Percentiles rank a stretch among this genome's conserved stretches.
Conservation (phyloP, 2,888 invertebrate species). For the Lepas anatifera region DNA sequence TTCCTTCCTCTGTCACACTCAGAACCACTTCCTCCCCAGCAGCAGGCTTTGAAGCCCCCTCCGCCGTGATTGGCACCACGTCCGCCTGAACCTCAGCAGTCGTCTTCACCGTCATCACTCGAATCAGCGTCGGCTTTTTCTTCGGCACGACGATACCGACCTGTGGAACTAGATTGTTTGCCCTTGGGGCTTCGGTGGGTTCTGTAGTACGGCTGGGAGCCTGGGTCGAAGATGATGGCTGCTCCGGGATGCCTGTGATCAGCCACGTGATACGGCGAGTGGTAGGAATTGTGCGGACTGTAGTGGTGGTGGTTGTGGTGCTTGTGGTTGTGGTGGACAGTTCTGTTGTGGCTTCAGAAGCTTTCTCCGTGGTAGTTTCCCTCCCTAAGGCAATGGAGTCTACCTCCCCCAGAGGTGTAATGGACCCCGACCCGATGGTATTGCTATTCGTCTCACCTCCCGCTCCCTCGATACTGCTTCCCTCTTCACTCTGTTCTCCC, state of each 20-base stretch:
- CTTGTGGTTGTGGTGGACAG: no score
- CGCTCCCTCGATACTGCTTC: no score
- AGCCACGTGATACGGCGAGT: not conserved
- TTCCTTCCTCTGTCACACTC: no score
- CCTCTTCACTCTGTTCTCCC: no score
- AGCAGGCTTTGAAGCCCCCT: not conserved
- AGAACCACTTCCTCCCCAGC: no score
- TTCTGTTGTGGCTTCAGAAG: no score
- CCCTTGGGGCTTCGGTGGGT: not conserved
- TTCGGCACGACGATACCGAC: slow-evolving; percentile 14
- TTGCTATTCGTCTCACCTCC: no score
- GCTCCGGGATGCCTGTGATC: slow-evolving; percentile 11
- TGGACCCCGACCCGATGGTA: no score
- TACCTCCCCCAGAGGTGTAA: no score
- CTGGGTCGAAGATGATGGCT: no score
- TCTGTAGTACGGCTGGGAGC: not conserved
- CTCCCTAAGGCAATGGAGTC: not conserved
- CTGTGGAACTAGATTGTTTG: not conserved
- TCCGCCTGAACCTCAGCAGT: not conserved
- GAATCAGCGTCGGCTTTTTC: not conserved
- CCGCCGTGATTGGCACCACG: not conserved
- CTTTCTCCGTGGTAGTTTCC: not conserved
- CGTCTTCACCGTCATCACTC: not conserved
- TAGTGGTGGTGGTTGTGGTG: not conserved
- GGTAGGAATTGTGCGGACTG: not conserved